Percentiles rank a stretch among this genome's conserved stretches.
phyloP scores from a whole-genome alignment of 2,113 vertebrate genomes.

The Neotragus pygmaeus region DNA sequence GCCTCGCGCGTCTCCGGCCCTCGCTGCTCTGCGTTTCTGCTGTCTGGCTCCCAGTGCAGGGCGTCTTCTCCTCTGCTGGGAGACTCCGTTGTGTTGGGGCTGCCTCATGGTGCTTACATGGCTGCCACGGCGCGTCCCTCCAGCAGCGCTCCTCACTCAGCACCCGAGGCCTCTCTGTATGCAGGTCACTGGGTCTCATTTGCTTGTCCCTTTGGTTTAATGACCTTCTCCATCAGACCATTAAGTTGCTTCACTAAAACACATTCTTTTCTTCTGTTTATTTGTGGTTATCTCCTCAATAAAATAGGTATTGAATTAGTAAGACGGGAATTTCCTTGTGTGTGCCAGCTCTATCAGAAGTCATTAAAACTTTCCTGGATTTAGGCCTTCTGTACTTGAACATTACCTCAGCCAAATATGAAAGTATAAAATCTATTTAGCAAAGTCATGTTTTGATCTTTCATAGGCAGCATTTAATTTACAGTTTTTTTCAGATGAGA shows the following conservation, averaged over 20 bases:
- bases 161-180: neutral
- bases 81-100: fast-evolving
- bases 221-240: neutral
- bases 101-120: fast-evolving
- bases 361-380: neutral
- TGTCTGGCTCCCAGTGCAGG: neutral
- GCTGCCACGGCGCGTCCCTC: fast-evolving
- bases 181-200: neutral
- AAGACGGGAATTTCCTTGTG: neutral
- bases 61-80: neutral
- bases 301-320: neutral
- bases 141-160: neutral
- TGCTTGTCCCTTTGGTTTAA: neutral
- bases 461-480: neutral
- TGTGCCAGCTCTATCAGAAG: neutral
- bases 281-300: neutral
- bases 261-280: neutral
- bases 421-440: neutral
- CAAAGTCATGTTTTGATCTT: neutral
- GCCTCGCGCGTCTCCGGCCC: neutral
- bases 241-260: neutral
- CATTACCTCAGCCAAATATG: neutral
- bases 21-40: neutral
- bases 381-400: neutral
- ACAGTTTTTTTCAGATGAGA: neutral